phyloP scores from a whole-genome alignment of 2,797 vertebrate genomes.

The Etheostoma perlongum region DNA sequence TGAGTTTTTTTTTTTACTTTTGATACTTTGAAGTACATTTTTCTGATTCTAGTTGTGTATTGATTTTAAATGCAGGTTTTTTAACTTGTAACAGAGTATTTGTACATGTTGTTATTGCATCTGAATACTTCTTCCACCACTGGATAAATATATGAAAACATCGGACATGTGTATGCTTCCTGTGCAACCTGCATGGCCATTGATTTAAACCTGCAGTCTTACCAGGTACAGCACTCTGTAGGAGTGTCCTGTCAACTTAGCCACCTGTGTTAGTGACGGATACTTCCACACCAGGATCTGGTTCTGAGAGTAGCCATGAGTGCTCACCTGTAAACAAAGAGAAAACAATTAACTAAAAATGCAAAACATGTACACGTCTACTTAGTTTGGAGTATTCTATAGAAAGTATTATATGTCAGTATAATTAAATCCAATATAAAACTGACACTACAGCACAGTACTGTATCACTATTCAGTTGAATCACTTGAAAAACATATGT shows the following conservation, averaged over 20 bases:
- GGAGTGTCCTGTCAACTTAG: constrained; percentile 89
- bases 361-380: not conserved
- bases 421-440: not conserved
- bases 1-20: too few relatives aligned
- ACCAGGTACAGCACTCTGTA: constrained; percentile 90
- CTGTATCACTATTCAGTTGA: not conserved
- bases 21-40: too few relatives aligned
- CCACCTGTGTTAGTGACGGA: constrained; percentile 88
- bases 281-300: constrained; percentile 92
- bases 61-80: too few relatives aligned
- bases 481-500: not conserved
- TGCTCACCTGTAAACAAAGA: constrained; percentile 83
- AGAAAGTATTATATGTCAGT: not conserved
- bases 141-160: not conserved
- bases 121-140: not conserved
- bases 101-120: too few relatives aligned
- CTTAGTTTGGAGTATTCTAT: not conserved
- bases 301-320: constrained; percentile 90
- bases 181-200: not conserved
- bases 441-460: not conserved
- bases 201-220: constrained; percentile 29
- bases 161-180: not conserved
- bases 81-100: too few relatives aligned
- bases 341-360: not conserved
- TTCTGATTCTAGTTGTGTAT: too few relatives aligned